Evolutionary conservation across 2,888 invertebrate genomes (phyloP).

Genomic region (Cephus nigrinus): DNA sequence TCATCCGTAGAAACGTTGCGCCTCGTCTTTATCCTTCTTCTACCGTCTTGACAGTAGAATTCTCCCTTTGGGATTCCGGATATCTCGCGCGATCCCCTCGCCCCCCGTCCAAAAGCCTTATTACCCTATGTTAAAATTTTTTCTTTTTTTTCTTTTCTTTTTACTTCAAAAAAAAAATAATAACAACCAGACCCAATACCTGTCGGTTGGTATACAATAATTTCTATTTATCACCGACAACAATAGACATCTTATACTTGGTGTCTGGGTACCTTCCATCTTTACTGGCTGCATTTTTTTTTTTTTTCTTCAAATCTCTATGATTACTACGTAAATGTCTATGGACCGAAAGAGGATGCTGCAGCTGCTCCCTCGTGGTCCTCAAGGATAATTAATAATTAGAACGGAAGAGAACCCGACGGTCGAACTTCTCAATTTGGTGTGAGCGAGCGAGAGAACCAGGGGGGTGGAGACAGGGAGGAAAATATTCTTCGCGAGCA

Average conservation of each 20-base stretch:
- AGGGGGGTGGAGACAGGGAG: background rate
- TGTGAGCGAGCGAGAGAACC: too few relatives aligned
- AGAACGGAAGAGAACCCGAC: slow-evolving; percentile 38
- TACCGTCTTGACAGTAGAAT: background rate
- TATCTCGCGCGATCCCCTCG: too few relatives aligned
- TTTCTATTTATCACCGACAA: too few relatives aligned
- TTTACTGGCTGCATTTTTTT: background rate
- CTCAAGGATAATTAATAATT: slow-evolving; percentile 50
- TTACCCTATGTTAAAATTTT: background rate
- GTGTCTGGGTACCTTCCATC: too few relatives aligned
- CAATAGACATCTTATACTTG: too few relatives aligned
- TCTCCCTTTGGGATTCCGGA: too few relatives aligned
- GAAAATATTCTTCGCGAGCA: slow-evolving; percentile 47
- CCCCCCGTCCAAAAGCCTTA: too few relatives aligned
- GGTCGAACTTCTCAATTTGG: slow-evolving; percentile 29
- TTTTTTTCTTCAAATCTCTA: background rate
- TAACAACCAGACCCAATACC: too few relatives aligned
- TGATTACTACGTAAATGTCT: slow-evolving; percentile 12
- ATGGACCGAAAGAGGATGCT: slow-evolving; percentile 24
- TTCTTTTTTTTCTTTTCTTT: slow-evolving; percentile 8
- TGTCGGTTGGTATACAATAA: too few relatives aligned
- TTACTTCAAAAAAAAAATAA: too few relatives aligned
- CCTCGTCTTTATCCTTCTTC: background rate
- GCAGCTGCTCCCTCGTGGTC: slow-evolving; percentile 40
- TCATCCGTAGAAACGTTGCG: background rate